These are phyloP conservation scores for Campylorhamphus procurvoides DNA, from an alignment of 2,113 vertebrate genomes.

Conservation along the genomic window DNA sequence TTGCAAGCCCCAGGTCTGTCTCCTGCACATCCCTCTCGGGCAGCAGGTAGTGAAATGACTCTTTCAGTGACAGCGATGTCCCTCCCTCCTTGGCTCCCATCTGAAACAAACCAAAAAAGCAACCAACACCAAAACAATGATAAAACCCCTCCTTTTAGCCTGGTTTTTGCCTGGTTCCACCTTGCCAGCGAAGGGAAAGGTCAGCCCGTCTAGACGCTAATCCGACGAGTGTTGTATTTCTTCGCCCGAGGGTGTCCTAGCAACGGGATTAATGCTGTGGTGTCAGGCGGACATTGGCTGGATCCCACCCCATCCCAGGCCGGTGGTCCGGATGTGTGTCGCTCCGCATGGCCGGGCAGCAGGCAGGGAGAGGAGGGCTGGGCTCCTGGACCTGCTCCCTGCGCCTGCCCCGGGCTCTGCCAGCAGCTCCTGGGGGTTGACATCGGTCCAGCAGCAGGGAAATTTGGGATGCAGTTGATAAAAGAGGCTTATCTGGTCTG, in stretches of 20 bases:
- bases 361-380: neutral
- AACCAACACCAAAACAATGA: too few relatives aligned
- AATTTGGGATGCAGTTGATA: fast-evolving
- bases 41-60: slow-evolving; percentile 30
- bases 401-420: neutral
- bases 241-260: slow-evolving; percentile 12
- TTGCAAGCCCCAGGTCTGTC: neutral
- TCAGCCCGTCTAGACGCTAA: slow-evolving; percentile 63
- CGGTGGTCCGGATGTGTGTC: neutral
- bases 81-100: neutral
- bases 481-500: neutral
- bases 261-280: slow-evolving; percentile 28
- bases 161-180: neutral
- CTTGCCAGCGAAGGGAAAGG: slow-evolving; percentile 46
- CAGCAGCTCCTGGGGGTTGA: fast-evolving
- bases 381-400: fast-evolving
- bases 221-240: slow-evolving; percentile 9
- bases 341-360: neutral
- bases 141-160: neutral
- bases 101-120: neutral
- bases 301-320: neutral
- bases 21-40: slow-evolving; percentile 9
- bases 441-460: fast-evolving
- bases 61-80: neutral
- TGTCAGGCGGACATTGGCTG: neutral